Conservation (phyloP, 2,888 invertebrate species). For the Salpingus planirostris region DNA sequence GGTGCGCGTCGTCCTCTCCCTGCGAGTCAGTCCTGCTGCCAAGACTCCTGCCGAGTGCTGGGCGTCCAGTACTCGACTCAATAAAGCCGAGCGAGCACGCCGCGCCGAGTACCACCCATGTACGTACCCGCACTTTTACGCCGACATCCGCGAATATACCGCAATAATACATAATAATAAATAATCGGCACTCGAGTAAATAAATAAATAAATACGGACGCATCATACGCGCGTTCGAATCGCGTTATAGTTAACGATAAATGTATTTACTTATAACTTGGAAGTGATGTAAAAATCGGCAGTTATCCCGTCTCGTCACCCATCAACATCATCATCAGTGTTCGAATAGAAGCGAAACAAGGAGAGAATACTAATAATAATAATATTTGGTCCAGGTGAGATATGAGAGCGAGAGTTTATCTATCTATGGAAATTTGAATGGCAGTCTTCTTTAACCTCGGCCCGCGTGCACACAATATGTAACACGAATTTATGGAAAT, state of each 20-base stretch:
- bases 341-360: too few species aligned
- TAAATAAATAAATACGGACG: too few species aligned
- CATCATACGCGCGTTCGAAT: too few species aligned
- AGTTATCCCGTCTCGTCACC: too few species aligned
- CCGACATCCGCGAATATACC: slow-evolving; percentile 3
- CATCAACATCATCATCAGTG: too few species aligned
- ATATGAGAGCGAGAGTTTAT: slow-evolving; percentile 7
- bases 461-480: slow-evolving; percentile 11
- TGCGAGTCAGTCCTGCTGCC: slow-evolving; percentile 15
- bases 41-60: slow-evolving; percentile 10
- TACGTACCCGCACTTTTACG: too few species aligned
- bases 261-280: too few species aligned
- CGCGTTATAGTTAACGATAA: too few species aligned
- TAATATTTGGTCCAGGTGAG: slow-evolving; percentile 13
- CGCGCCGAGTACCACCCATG: too few species aligned
- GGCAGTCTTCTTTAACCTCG: slow-evolving; percentile 9
- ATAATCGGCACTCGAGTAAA: background rate
- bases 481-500: slow-evolving; percentile 14
- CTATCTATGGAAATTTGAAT: slow-evolving; percentile 12
- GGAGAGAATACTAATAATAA: too few species aligned
- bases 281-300: too few species aligned
- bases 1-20: slow-evolving; percentile 34
- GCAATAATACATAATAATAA: slow-evolving; percentile 1
- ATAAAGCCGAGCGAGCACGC: too few species aligned
- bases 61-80: slow-evolving; percentile 1